Percentiles rank a stretch among this genome's conserved stretches.
Evolutionary conservation across 2,888 invertebrate species (phyloP).

Genomic region (Rhimphoctona megacephalus): DNA sequence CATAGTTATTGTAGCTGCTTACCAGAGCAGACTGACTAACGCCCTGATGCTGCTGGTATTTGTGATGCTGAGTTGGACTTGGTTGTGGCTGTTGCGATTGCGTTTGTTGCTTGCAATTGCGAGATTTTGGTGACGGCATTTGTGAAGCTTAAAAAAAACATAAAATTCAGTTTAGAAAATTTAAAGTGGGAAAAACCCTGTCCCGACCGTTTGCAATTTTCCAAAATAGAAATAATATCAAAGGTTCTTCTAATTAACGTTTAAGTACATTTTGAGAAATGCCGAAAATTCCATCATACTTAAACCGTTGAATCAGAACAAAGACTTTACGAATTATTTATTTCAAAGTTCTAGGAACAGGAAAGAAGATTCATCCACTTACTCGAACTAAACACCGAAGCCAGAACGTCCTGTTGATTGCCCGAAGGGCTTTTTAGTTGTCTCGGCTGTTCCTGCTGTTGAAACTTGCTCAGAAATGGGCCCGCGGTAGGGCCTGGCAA

Average conservation of each 20-base stretch:
- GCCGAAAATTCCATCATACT: too few species aligned
- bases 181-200: neutral
- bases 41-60: conserved; percentile 86
- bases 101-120: conserved; percentile 86
- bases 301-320: neutral
- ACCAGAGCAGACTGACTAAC: conserved; percentile 85
- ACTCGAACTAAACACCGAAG: conserved; percentile 87
- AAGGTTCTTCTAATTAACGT: too few species aligned
- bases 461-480: conserved; percentile 82
- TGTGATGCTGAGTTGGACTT: conserved; percentile 87
- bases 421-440: conserved; percentile 84
- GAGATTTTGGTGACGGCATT: conserved; percentile 87
- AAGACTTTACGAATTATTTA: neutral
- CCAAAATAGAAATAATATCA: neutral
- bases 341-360: neutral
- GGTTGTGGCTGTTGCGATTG: conserved; percentile 86
- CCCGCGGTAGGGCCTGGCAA: conserved; percentile 82
- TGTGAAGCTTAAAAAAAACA: conserved; percentile 84
- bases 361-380: conserved; percentile 70
- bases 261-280: too few species aligned
- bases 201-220: neutral
- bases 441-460: conserved; percentile 83
- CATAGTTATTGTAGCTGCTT: conserved; percentile 82
- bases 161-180: conserved; percentile 16
- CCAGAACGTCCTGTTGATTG: conserved; percentile 85